Evolutionary conservation across 2,888 invertebrate genomes (phyloP), one percentile per base, ranked within the genome.

Genomic region (Tridacna gigas): DNA sequence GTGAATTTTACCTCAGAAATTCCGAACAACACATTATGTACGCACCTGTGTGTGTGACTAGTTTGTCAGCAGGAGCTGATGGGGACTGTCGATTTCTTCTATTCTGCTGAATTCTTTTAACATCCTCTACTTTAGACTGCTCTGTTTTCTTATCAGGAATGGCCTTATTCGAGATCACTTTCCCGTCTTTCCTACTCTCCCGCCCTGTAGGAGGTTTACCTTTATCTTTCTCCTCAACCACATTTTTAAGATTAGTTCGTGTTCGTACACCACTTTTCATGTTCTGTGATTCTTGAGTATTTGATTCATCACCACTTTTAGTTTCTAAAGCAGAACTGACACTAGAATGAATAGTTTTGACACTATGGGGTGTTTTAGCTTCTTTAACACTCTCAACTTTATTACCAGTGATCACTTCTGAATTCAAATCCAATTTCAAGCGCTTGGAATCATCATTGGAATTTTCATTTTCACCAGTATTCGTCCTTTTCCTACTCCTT

Each of bases 181-280:
- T 83, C 9, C 75, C 75, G 66, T 89, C 90, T 74, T 88, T 89
- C 13, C 73, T 83, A 61, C 79, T 79, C 20, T 88, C 88, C 61
- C 79, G 67, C 22, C 66, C 81, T 1, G 75, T 28, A 37, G 80
- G 73, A 22, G 75, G 71, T 79, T 90, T 90, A 25, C 75, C 51
- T 56, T 88, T 89, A 18, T 88, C 86, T 71, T 79, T 82, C 45
- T 86, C 88, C 0, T 83, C 83, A n/a, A 63, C n/a, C n/a, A 76
- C 74, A 77, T 74, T 80, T 78, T 89, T 89, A 28, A 80, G 60
- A 66, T 88, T 89, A 69, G 86, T 86, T 61, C 90, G 79, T 65
- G 88, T 86, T 81, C 90, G 77, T 25, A 89, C 73, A 63, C 89
- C 89, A 69, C 82, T 83, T 82, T 90, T 90, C 12, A 89, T 77